These are phyloP conservation scores for Cepaea hortensis DNA, from an alignment of 2,888 invertebrate genomes.

Conservation along the genomic window DNA sequence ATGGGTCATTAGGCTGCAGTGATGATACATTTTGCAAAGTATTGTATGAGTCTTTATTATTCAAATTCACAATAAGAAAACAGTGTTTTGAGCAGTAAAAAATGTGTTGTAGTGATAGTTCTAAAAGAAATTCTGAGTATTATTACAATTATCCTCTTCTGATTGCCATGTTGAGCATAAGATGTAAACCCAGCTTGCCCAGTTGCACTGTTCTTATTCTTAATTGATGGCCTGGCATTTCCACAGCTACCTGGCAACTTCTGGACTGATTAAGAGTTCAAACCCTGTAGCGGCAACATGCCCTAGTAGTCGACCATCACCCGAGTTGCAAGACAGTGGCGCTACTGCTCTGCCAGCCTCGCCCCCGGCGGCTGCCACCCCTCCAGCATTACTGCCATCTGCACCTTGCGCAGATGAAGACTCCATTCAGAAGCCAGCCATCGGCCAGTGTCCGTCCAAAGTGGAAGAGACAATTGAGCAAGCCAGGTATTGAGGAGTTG, in stretches of 20 bases:
- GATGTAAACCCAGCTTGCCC: not conserved
- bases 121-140: no score
- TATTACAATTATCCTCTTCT: no score
- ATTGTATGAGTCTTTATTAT: no score
- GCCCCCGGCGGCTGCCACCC: slow-evolving; percentile 42
- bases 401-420: slow-evolving; percentile 7
- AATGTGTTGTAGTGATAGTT: no score
- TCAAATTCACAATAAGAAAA: no score
- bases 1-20: no score
- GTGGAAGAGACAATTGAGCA: slow-evolving; percentile 53
- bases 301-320: slow-evolving; percentile 23
- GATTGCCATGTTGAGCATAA: not conserved
- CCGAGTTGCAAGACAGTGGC: slow-evolving; percentile 47
- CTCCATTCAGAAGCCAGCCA: slow-evolving; percentile 39
- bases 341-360: slow-evolving; percentile 39
- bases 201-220: no score
- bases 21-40: no score
- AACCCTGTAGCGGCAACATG: slow-evolving; percentile 44
- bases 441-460: slow-evolving; percentile 34
- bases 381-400: slow-evolving; percentile 12
- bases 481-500: slow-evolving; percentile 47
- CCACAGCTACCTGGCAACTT: slow-evolving; percentile 60
- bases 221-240: not conserved
- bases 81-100: no score
- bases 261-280: slow-evolving; percentile 60